Evolutionary conservation across 1,140 invertebrate genomes (phyloP).

Genomic region (Latrodectus geometricus): DNA sequence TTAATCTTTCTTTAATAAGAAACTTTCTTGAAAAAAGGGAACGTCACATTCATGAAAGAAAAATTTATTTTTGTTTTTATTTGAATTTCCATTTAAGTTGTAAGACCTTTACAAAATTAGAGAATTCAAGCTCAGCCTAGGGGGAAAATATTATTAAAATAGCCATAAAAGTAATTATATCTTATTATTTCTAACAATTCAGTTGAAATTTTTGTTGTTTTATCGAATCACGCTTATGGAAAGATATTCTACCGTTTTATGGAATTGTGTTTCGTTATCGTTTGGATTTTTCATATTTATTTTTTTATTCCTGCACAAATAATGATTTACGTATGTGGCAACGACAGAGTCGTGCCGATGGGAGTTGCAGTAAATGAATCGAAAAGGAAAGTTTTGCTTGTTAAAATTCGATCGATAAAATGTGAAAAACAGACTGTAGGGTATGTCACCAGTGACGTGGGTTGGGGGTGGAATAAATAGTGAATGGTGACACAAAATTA

Average conservation of each 20-base stretch:
- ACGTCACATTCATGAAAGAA: not conserved
- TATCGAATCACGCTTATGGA: not conserved
- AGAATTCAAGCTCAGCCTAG: not conserved
- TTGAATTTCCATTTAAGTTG: slow-evolving; percentile 11
- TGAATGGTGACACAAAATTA: too few relatives aligned
- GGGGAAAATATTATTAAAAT: not conserved
- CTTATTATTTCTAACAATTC: slow-evolving; percentile 37
- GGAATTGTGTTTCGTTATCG: not conserved
- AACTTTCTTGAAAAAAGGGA: not conserved
- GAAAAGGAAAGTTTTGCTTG: slow-evolving; percentile 44
- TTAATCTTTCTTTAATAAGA: slow-evolving; percentile 46
- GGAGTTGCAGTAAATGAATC: not conserved
- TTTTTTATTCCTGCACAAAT: not conserved
- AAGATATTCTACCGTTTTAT: not conserved
- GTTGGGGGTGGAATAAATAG: not conserved
- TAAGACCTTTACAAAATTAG: not conserved
- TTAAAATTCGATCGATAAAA: slow-evolving; percentile 47
- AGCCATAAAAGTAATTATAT: slow-evolving; percentile 47
- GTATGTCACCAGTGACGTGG: not conserved
- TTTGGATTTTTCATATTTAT: not conserved
- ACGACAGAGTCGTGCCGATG: not conserved
- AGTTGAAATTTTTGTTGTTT: slow-evolving; percentile 11
- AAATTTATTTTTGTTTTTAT: not conserved
- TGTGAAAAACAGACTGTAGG: not conserved
- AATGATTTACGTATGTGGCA: slow-evolving; percentile 23